These are phyloP conservation scores for Holotrichia oblita DNA, from an alignment of 1,140 invertebrate species.

Conservation along the genomic window DNA sequence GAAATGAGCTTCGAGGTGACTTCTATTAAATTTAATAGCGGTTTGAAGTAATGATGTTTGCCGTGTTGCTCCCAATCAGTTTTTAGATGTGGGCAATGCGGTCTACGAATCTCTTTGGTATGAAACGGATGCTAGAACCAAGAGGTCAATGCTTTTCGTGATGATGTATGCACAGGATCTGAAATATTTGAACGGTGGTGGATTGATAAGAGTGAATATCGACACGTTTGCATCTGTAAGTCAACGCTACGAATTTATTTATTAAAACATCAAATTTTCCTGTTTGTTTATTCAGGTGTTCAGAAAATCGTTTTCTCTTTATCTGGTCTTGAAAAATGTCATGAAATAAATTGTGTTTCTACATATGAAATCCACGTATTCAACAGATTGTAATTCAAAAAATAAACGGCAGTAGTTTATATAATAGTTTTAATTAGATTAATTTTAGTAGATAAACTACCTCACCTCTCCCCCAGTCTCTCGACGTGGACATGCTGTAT, in stretches of 20 bases:
- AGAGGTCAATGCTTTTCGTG: neutral
- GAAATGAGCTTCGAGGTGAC: slow-evolving; percentile 3
- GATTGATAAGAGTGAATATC: slow-evolving; percentile 1
- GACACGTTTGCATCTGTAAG: neutral
- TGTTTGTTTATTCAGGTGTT: neutral
- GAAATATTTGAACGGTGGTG: neutral
- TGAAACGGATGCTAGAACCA: neutral
- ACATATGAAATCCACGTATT: too few relatives aligned
- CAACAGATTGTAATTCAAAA: too few relatives aligned
- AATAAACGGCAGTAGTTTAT: too few relatives aligned
- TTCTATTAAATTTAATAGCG: neutral
- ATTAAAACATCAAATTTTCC: neutral
- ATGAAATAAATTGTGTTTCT: too few relatives aligned
- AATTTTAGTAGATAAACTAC: too few relatives aligned
- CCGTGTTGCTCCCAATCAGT: neutral
- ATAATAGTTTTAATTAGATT: too few relatives aligned
- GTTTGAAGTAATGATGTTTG: neutral
- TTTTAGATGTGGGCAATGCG: neutral
- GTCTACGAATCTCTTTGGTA: neutral
- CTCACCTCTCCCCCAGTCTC: too few relatives aligned
- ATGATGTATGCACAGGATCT: neutral
- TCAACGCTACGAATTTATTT: neutral
- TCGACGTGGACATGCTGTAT: too few relatives aligned
- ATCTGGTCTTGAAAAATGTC: neutral
- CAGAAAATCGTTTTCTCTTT: slow-evolving; percentile 1